Base-by-base conservation (phyloP, 2,113 vertebrate genomes). In the Lamprotornis superbus region DNA sequence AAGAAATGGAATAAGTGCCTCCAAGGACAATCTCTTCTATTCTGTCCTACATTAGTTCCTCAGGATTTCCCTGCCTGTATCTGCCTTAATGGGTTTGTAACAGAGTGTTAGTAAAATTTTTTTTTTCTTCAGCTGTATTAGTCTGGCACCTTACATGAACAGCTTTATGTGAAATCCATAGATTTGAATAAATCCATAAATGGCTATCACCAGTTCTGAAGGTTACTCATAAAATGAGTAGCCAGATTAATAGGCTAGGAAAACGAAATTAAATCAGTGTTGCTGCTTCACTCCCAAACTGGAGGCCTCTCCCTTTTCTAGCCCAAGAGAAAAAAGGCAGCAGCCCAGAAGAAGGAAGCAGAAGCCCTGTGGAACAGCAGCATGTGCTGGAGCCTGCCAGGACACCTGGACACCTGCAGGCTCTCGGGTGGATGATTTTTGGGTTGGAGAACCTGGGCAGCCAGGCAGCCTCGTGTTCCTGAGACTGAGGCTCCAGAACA, bases 351-450 rank as follows among this genome's bases (percentile, higher is more conserved):
- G 52, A 39, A 78, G 16, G 64, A 46, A 70, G 53, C 9, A 69
- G 17, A 10, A 75, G 57, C 39, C 39, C 69, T 35, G 52, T 13
- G 46, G 7, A 75, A 39, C 28, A 40, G 39, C 49, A 30, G 49
- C 1, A 1, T 53, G 28, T 37, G 39, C 81, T 73, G 53, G 19
- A 10, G 10, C 13, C 56, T 11, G 81, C 9, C 11, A 16, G 53
- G 44, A 30, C 19, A 47, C 33, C 69, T 56, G 28, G 64, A 37
- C 35, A n/a, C 3, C 30, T 6, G 35, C 82, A 71, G 46, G 24
- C 39, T 12, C 39, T 28, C 0, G 2, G 69, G 53, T 9, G 61
- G 22, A 2, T 40, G 40, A 18, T 15, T 0, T 31, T n/a, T 19
- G 33, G 24, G 9, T 6, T 3, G 59, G 18, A 75, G 25, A 59